These are phyloP conservation scores for Poeciliopsis turrubarensis DNA, from an alignment of 2,113 vertebrate genomes.

Conservation along the genomic window DNA sequence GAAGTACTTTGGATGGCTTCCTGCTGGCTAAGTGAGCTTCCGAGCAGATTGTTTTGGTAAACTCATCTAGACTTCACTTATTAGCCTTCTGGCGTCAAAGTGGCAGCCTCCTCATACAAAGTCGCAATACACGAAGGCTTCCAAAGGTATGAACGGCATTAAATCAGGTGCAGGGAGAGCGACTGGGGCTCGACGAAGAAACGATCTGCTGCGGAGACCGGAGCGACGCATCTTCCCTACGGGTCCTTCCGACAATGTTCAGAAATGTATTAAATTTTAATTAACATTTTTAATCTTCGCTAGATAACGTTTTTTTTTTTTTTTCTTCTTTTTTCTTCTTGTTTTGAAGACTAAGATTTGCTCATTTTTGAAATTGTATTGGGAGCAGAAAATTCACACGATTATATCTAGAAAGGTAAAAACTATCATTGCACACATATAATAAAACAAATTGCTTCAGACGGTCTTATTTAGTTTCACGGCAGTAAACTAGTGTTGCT, in stretches of 20 bases:
- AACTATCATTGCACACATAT: background rate
- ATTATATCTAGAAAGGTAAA: background rate
- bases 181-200: background rate
- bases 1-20: slow-evolving; percentile 35
- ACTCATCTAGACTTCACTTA: slow-evolving; percentile 15
- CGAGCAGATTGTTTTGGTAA: slow-evolving; percentile 29
- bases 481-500: too few relatives aligned
- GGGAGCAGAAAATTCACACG: background rate
- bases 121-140: background rate
- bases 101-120: slow-evolving; percentile 11
- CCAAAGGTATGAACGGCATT: background rate
- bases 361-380: background rate
- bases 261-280: background rate
- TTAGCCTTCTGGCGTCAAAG: slow-evolving; percentile 28
- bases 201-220: background rate
- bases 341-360: too few relatives aligned
- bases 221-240: background rate
- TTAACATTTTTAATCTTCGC: too few relatives aligned
- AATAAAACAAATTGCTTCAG: background rate
- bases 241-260: background rate
- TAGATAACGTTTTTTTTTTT: too few relatives aligned
- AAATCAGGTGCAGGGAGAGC: background rate
- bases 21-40: slow-evolving; percentile 19
- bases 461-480: background rate
- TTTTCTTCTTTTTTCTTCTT: too few relatives aligned